These are phyloP conservation scores for Agriopis leucophaearia DNA, from an alignment of 2,888 invertebrate species.

Conservation along the genomic window DNA sequence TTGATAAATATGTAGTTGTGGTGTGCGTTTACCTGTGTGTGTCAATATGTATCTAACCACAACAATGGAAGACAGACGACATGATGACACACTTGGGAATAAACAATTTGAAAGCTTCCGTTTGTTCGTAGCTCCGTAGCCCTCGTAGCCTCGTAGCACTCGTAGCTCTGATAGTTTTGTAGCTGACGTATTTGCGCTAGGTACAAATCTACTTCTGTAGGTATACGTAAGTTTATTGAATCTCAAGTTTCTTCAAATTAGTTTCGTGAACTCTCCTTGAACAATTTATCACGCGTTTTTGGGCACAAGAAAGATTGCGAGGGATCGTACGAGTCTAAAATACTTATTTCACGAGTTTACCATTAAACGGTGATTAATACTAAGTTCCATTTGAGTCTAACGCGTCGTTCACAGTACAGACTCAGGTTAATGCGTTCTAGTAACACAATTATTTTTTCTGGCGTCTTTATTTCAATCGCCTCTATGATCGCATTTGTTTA, in stretches of 20 bases:
- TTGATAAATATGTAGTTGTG: neutral
- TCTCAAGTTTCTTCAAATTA: conserved; percentile 55
- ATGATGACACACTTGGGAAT: conserved; percentile 37
- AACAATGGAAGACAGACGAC: conserved; percentile 35
- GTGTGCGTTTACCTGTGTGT: conserved; percentile 6
- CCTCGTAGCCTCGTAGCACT: conserved; percentile 23
- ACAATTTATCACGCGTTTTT: conserved; percentile 57
- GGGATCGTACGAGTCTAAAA: conserved; percentile 31
- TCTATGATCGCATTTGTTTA: too few relatives aligned
- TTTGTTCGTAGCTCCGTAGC: conserved; percentile 32
- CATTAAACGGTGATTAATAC: conserved; percentile 37
- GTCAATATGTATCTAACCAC: conserved; percentile 15
- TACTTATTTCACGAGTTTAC: conserved; percentile 36
- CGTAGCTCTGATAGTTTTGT: conserved; percentile 6
- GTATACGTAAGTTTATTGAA: conserved; percentile 30
- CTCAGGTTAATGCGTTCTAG: too few relatives aligned
- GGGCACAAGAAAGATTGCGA: conserved; percentile 45
- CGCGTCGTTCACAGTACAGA: too few relatives aligned
- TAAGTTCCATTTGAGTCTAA: conserved; percentile 29
- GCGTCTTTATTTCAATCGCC: too few relatives aligned
- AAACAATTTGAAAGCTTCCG: conserved; percentile 33
- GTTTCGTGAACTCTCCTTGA: conserved; percentile 55
- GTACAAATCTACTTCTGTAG: conserved; percentile 37
- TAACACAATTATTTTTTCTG: too few relatives aligned
- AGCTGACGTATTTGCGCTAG: conserved; percentile 6